A percentile compares a stretch with the other conserved stretches of the same genome.
These are phyloP conservation scores for Agonum fuliginosum DNA, from an alignment of 2,888 invertebrate species.

Conservation along the genomic window DNA sequence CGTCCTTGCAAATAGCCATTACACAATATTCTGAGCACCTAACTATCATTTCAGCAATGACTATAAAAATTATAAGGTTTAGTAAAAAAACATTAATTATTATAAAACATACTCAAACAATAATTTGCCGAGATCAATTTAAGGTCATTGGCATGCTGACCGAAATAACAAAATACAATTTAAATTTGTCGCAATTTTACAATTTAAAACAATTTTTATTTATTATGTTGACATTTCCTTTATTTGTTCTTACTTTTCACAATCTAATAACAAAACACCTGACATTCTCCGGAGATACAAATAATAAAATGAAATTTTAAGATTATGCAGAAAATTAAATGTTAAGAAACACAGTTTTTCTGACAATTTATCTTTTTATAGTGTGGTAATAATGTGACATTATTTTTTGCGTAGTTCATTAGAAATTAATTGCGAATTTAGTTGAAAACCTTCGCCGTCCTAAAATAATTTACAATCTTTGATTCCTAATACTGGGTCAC, in stretches of 20 bases:
- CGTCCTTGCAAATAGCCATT: conserved; percentile 37
- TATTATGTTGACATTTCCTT: conserved; percentile 49
- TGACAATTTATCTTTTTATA: not conserved
- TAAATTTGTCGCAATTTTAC: conserved; percentile 28
- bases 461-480: no score
- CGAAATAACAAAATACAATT: conserved; percentile 34
- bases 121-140: conserved; percentile 1
- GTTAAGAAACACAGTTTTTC: conserved; percentile 23
- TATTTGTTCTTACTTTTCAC: conserved; percentile 50
- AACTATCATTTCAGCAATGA: conserved; percentile 20
- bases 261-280: conserved; percentile 27
- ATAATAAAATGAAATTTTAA: conserved; percentile 2
- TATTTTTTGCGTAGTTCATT: no score
- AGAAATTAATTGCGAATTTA: no score
- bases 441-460: no score
- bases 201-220: conserved; percentile 26
- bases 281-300: conserved; percentile 14
- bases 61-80: conserved; percentile 21
- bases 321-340: conserved; percentile 26
- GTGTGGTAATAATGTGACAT: no score
- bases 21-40: conserved; percentile 19
- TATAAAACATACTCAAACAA: not conserved
- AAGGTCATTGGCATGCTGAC: conserved; percentile 43
- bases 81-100: conserved; percentile 22
- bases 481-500: no score